Evolutionary conservation across 23 tunicate genomes (phyloP).

Genomic region (Oikopleura albicans): DNA sequence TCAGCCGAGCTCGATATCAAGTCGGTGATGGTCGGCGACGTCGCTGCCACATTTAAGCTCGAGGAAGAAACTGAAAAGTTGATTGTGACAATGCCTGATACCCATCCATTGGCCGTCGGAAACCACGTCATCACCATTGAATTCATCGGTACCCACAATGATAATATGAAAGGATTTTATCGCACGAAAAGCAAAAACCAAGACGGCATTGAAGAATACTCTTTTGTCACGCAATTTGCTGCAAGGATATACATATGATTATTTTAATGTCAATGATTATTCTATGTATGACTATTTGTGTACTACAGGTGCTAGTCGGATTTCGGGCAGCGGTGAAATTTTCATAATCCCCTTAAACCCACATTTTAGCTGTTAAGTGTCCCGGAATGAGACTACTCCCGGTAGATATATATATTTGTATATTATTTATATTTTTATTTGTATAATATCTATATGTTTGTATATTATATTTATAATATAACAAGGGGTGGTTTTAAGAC

Average conservation of each 20-base stretch:
- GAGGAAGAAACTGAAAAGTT: not conserved
- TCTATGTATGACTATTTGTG: too few species aligned
- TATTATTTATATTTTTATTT: too few species aligned
- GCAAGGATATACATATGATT: not conserved
- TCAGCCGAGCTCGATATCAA: not conserved
- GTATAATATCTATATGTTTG: too few species aligned
- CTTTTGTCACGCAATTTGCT: not conserved
- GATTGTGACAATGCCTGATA: not conserved
- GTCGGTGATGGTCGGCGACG: not conserved
- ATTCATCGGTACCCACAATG: constrained; percentile 2
- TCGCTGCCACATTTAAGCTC: not conserved
- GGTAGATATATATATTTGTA: too few species aligned
- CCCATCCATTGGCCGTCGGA: not conserved
- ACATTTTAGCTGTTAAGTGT: too few species aligned
- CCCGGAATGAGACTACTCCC: too few species aligned
- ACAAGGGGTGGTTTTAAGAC: too few species aligned
- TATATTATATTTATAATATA: too few species aligned
- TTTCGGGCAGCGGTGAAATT: too few species aligned
- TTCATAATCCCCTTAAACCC: too few species aligned
- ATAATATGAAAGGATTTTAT: constrained; percentile 10
- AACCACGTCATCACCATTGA: not conserved
- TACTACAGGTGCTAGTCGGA: too few species aligned
- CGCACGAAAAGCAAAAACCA: not conserved
- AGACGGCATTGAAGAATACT: not conserved
- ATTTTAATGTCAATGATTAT: not conserved